Base-by-base conservation (phyloP, 2,113 vertebrate species). In the Prietella phreatophila region DNA sequence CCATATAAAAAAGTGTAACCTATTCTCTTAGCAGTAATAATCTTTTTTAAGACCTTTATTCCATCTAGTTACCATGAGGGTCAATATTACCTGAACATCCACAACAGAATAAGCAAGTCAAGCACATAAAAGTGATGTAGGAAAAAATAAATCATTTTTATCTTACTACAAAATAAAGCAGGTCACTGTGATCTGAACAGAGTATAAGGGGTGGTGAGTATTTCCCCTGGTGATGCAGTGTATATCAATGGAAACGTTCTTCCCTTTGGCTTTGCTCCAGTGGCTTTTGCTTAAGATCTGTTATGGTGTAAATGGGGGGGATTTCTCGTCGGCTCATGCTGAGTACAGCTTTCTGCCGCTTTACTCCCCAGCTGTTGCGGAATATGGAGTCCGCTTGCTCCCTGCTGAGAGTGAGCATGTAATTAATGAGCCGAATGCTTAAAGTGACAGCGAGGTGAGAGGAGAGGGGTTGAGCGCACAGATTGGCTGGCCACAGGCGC, bases 341-440 rank as follows among this genome's bases (percentile, higher is more conserved):
- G 92, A 33, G 92, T 58, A 63, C 58, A 89, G 91, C 92, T 93
- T 90, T 67, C 86, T 89, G 56, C 90, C 89, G 75, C 91, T 91
- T 87, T 87, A 89, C 92, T 93, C 91, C 92, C 93, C 94, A 95
- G 93, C 94, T 95, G 94, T 91, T 94, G 33, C 88, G 39, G 89
- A 93, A 89, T 90, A 90, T 87, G 93, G 89, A 88, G 85, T 80
- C 69, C 85, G 89, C 91, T 69, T 27, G 82, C 92, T 83, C 90
- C 94, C 93, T 36, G 88, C 92, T 0, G 93, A 91, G 93, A 92
- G 85, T 93, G 93, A 93, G 89, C 93, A 89, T 89, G 91, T 94
- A 94, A 93, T 95, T 93, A 94, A 95, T 93, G 94, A 94, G 93
- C 80, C 90, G 86, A 17, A 84, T 20, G 86, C 93, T 91, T 88